Conservation (phyloP, 2,888 invertebrate species). For the Julus scandinavius region DNA sequence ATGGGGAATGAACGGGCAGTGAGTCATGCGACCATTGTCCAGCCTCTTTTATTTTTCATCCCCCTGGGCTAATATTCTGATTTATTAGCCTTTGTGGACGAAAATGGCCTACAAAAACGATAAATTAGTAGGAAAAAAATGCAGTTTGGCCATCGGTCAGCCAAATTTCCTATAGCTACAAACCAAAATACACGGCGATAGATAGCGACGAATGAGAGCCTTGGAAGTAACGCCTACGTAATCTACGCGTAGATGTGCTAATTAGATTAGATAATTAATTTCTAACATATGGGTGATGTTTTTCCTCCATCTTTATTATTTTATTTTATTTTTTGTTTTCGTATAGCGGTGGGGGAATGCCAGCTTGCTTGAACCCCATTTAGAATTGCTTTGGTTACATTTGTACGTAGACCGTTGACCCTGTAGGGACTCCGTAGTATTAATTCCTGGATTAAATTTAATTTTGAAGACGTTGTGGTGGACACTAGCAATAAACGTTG, state of each 20-base stretch:
- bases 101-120: not conserved
- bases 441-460: not conserved
- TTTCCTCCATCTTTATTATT: not conserved
- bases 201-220: not conserved
- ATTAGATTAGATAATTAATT: constrained; percentile 1
- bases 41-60: constrained; percentile 1
- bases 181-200: not conserved
- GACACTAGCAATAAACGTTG: not conserved
- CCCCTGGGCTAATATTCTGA: not conserved
- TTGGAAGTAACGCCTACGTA: not conserved
- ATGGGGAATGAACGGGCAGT: not conserved
- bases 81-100: constrained; percentile 1
- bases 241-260: not conserved
- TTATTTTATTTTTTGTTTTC: not conserved
- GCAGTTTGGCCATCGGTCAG: not conserved
- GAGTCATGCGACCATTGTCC: not conserved
- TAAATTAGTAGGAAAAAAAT: not conserved
- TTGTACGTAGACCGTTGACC: not conserved
- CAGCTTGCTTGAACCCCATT: not conserved
- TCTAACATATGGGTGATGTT: not conserved
- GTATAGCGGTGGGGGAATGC: not conserved
- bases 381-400: not conserved
- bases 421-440: not conserved
- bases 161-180: not conserved
- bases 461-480: not conserved